Percentiles rank a stretch among this genome's conserved stretches.
phyloP scores from a whole-genome alignment of 2,113 vertebrate species.

The Apaloderma vittatum region DNA sequence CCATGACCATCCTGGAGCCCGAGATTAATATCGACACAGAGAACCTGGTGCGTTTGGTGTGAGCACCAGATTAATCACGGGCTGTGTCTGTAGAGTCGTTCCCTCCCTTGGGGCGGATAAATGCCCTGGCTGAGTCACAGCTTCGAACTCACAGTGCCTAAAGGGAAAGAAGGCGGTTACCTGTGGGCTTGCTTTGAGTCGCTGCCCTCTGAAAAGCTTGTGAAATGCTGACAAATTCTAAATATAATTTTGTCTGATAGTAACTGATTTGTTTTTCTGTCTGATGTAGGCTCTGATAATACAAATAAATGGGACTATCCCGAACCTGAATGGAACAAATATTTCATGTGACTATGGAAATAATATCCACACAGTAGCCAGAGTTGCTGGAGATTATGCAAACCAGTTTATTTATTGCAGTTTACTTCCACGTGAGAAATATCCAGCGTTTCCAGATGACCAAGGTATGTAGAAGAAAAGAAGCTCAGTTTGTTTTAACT shows the following conservation, averaged over 20 bases:
- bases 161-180: neutral
- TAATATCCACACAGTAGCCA: conserved; percentile 82
- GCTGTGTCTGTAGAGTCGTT: accelerated
- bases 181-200: neutral
- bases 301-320: conserved; percentile 92
- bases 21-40: conserved; percentile 86
- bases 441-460: conserved; percentile 80
- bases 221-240: neutral
- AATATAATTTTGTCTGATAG: neutral
- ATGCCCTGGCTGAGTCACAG: too few relatives aligned
- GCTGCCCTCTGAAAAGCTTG: neutral
- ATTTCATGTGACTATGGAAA: conserved; percentile 92
- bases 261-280: neutral
- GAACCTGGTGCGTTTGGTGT: conserved; percentile 80
- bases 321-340: conserved; percentile 86
- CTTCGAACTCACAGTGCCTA: neutral
- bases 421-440: conserved; percentile 84
- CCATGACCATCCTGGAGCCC: conserved; percentile 89
- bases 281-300: conserved; percentile 86
- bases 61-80: accelerated
- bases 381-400: conserved; percentile 81
- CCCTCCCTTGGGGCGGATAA: neutral
- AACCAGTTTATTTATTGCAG: conserved; percentile 92
- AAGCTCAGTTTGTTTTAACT: neutral
- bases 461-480: conserved; percentile 78